Evolutionary conservation across 2,888 invertebrate genomes (phyloP).

Genomic region (Crioceris asparagi): DNA sequence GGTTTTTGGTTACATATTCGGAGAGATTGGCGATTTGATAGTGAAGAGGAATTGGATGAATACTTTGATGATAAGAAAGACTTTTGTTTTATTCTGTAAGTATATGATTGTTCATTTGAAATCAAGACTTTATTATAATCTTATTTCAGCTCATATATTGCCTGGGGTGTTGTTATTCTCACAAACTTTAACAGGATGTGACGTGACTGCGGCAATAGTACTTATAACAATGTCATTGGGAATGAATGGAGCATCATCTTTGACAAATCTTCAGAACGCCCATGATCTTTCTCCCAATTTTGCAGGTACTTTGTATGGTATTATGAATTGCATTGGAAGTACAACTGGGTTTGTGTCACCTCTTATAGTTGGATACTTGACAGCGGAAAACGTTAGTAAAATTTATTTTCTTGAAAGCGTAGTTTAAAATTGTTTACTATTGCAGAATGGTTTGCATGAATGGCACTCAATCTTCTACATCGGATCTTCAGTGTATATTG

Average conservation of each 20-base stretch:
- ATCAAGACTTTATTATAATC: no score
- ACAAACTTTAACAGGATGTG: constrained; percentile 50
- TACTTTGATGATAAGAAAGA: constrained; percentile 51
- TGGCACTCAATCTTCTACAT: constrained; percentile 67
- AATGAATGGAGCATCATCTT: constrained; percentile 39
- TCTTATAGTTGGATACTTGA: constrained; percentile 49
- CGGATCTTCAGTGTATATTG: constrained; percentile 57
- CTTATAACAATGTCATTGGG: constrained; percentile 60
- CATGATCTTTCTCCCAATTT: constrained; percentile 66
- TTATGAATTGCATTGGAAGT: constrained; percentile 62
- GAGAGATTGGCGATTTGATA: constrained; percentile 56
- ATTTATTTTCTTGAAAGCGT: neutral
- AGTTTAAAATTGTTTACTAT: constrained; percentile 14
- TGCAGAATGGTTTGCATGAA: constrained; percentile 64
- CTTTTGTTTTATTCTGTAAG: constrained; percentile 54
- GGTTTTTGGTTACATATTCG: constrained; percentile 58
- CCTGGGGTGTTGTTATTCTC: constrained; percentile 43
- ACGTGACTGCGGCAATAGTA: constrained; percentile 49
- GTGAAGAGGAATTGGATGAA: constrained; percentile 38
- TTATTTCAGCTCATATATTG: constrained; percentile 35
- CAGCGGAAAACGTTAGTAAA: constrained; percentile 29
- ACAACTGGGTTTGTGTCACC: constrained; percentile 63
- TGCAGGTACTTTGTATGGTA: constrained; percentile 61
- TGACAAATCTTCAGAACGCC: constrained; percentile 38
- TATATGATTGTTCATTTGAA: constrained; percentile 2